These are phyloP conservation scores for Gasteruption jaculator DNA, from an alignment of 2,888 invertebrate species.

Conservation along the genomic window DNA sequence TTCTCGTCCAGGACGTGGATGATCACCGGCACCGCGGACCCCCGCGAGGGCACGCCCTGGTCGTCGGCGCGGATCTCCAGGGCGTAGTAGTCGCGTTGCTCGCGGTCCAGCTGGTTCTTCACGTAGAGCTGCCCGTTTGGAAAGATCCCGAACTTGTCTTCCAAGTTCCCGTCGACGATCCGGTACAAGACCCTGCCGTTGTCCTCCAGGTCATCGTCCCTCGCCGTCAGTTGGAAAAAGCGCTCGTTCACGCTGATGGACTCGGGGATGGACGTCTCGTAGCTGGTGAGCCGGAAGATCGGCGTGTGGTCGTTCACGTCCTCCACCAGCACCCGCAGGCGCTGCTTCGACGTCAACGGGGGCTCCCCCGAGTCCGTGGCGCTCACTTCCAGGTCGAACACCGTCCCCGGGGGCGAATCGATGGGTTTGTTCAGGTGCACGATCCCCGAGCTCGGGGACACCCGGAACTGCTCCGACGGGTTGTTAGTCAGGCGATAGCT, in stretches of 20 bases:
- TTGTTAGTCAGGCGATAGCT: conserved; percentile 78
- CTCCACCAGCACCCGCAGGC: conserved; percentile 67
- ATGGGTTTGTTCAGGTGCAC: conserved; percentile 82
- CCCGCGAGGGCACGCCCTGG: conserved; percentile 71
- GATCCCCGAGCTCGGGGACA: conserved; percentile 83
- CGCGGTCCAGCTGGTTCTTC: conserved; percentile 79
- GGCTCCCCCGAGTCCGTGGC: conserved; percentile 82
- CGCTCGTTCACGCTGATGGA: conserved; percentile 86
- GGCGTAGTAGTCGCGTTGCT: conserved; percentile 87
- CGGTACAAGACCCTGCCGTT: conserved; percentile 78
- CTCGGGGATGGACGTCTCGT: conserved; percentile 88
- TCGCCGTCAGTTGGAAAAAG: conserved; percentile 85
- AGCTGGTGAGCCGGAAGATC: conserved; percentile 85
- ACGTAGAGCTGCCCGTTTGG: conserved; percentile 93
- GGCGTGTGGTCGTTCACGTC: conserved; percentile 97
- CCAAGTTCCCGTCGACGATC: conserved; percentile 81
- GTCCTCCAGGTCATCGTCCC: conserved; percentile 78
- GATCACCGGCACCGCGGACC: conserved; percentile 84
- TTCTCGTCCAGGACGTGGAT: conserved; percentile 95
- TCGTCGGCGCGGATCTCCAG: conserved; percentile 81
- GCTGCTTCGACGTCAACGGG: conserved; percentile 70
- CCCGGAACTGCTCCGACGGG: conserved; percentile 75
- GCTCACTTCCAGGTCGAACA: conserved; percentile 71
- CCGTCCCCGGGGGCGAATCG: conserved; percentile 67
- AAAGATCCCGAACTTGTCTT: conserved; percentile 87